Base-by-base conservation (phyloP, 2,113 vertebrate species). In the Apodemus speciosus region DNA sequence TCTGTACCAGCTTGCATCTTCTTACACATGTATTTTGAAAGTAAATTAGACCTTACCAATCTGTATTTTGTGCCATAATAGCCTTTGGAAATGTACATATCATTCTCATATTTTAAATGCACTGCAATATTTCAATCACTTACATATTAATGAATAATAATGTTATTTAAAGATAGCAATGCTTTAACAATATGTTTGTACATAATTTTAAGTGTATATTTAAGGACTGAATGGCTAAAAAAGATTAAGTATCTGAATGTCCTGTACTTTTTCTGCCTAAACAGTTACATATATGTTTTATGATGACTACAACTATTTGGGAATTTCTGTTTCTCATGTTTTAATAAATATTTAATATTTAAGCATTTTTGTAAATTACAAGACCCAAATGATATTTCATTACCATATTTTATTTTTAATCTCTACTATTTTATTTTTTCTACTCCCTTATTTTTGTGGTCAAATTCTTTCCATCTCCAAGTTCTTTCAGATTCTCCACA, bases 21-120 rank as follows among this genome's bases (percentile, higher is more conserved):
- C 85, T 79, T 81, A 64, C 43, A 77, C 76, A 81, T 60, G 10
- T 30, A 25, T 72, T 94, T 88, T 58, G 58, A 68, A 88, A 91
- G 40, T 90, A 77, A 77, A 76, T 84, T 84, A 21, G 38, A 83
- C 83, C 16, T 84, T 68, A 49, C 3, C 4, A 76, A 76, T 86
- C 51, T 9, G 77, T 71, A 84, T 66, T 90, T 38, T 88, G 32
- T 84, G 9, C 27, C 16, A 66, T 79, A 91, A 84, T 38, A 91
- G 72, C 38, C 14, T 90, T 72, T 60, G 32, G 13, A 84, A 84
- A 21, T 90, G 27, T 32, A 69, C 2, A 38, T 46, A 35, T 40
- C 30, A 15, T 88, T 85, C 20, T 76, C 79, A 56, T 69, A 76
- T 76, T 81, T 60, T 25, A 69, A 87, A 69, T 71, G 2, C 35